Conservation (phyloP, 2,888 invertebrate species). For the Orthosia gothica region DNA sequence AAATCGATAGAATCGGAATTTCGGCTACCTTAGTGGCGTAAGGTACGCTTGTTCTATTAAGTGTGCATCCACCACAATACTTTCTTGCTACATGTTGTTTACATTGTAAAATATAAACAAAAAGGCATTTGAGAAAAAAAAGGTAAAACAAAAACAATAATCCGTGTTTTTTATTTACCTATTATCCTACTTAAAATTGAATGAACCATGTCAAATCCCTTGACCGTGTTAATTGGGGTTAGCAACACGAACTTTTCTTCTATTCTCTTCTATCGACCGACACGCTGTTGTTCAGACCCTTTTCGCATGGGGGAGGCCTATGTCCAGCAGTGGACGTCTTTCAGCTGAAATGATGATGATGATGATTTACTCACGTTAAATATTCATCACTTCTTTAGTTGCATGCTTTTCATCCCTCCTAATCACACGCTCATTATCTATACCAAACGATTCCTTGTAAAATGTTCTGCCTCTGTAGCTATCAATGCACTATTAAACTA, state of each 20-base stretch:
- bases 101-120: constrained; percentile 20
- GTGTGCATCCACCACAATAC: background rate
- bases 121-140: constrained; percentile 25
- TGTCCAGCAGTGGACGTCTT: no score
- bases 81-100: constrained; percentile 15
- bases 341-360: no score
- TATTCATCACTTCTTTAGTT: background rate
- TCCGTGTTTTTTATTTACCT: background rate
- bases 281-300: no score
- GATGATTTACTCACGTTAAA: background rate
- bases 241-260: no score
- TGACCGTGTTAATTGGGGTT: no score
- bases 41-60: background rate
- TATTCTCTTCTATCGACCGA: no score
- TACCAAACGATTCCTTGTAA: background rate
- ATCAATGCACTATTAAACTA: no score
- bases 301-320: no score
- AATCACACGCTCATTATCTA: background rate
- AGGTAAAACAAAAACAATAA: background rate
- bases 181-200: background rate
- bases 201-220: no score
- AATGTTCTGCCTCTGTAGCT: background rate
- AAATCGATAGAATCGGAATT: no score
- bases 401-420: background rate
- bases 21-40: no score